Conservation (phyloP, 2,113 vertebrate species). For the Ceyx cyanopectus region DNA sequence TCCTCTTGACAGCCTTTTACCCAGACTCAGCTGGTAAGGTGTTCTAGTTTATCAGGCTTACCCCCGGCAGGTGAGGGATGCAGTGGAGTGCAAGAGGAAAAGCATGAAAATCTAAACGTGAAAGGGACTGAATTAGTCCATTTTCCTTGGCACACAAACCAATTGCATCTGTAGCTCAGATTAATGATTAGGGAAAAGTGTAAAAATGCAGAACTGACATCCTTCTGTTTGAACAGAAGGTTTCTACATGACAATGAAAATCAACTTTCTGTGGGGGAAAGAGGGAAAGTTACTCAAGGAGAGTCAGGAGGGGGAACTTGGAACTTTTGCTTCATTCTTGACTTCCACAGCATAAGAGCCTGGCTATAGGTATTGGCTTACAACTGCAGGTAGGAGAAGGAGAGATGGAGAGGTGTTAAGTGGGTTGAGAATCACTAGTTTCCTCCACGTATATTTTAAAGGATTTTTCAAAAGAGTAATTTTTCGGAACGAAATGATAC, state of each 20-base stretch:
- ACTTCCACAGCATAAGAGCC: background rate
- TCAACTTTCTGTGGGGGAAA: background rate
- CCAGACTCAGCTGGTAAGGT: background rate
- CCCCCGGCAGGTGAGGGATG: background rate
- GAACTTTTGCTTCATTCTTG: background rate
- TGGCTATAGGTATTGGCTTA: background rate
- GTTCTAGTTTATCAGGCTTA: background rate
- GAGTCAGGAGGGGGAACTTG: background rate
- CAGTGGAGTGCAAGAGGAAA: background rate
- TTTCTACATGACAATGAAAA: conserved; percentile 31
- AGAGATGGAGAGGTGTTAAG: background rate
- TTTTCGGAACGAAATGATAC: background rate
- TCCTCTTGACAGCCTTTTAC: background rate
- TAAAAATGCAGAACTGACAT: background rate
- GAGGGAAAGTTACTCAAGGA: background rate
- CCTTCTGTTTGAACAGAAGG: conserved; percentile 39
- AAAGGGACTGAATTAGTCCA: background rate
- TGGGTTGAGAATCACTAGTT: background rate
- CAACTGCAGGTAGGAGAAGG: background rate
- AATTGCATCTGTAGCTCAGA: conserved; percentile 16
- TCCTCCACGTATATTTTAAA: background rate
- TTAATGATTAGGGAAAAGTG: background rate
- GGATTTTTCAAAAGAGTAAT: background rate
- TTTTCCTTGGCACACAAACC: conserved; percentile 22
- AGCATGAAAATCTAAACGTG: background rate